Evolutionary conservation across 2,797 vertebrate genomes (phyloP), one percentile per base, ranked within the genome.

Genomic region (Epinephelus awoara): DNA sequence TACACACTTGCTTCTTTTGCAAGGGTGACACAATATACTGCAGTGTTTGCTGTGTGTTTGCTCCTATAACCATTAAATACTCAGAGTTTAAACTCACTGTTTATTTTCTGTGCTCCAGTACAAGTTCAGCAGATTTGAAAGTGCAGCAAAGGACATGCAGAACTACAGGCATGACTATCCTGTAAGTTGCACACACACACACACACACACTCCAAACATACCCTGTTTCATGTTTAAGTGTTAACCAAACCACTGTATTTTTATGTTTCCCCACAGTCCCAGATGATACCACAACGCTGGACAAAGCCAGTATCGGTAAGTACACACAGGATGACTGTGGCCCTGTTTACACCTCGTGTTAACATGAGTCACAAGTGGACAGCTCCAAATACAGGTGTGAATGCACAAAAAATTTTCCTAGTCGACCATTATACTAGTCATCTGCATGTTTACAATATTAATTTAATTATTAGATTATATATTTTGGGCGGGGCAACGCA

Each of bases 141-240:
- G 4, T 14, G 97, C 97, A 0, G 90, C 96, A 1, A 93, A 0
- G 79, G 97, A 99, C 90, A 95, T 98, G 94, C 91, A 94, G 63
- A 93, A 93, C 71, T 99, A 97, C 93, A 94, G 98, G 44, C 95
- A 71, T 1, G 62, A 10, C 54, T 97, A 96, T 84, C 95, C 94
- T 75, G 97, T 98, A 94, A n/a, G 95, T 90, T 4, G 55, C 25
- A 64, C 47, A 58, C 27, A 52, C 42, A 66, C 14, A 21, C 23
- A 68, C 49, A 69, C 49, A 40, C 47, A 52, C 8, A 50, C 23
- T 11, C 12, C 19, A 40, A 46, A 40, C 11, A 70, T 6, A 21
- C 13, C 44, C 2, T 2, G 17, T 18, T 0, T 3, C 21, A 55
- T 38, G n/a, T 34, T 23, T 19, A 38, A 67, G 7, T 4, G 1